A percentile compares a stretch with the other conserved stretches of the same genome.
Evolutionary conservation across 2,888 invertebrate species (phyloP).

Genomic region (Argyresthia goedartella): DNA sequence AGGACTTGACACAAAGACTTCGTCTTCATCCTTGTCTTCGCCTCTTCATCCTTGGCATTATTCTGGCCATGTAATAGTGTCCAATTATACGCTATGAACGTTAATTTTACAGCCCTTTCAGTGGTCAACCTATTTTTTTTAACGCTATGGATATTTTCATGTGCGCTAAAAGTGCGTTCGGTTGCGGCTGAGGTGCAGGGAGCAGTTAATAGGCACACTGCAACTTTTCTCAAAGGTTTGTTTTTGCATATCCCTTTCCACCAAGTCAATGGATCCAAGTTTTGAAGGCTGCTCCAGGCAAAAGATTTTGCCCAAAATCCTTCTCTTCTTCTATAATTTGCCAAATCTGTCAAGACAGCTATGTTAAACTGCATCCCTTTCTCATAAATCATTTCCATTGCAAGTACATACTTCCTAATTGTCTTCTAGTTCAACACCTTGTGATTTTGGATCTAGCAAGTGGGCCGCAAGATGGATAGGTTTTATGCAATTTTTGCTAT

Average conservation of each 20-base stretch:
- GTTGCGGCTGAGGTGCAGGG: constrained; percentile 15
- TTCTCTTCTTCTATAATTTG: constrained; percentile 14
- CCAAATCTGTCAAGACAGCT: constrained; percentile 13
- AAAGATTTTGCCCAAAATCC: constrained; percentile 14
- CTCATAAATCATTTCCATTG: constrained; percentile 7
- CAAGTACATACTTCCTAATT: not conserved
- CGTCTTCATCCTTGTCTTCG: not conserved
- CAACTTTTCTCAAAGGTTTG: constrained; percentile 13
- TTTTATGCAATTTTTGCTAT: constrained; percentile 3
- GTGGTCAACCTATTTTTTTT: constrained; percentile 16
- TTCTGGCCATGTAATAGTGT: constrained; percentile 6
- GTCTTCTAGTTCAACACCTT: not conserved
- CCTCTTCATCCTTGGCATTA: not conserved
- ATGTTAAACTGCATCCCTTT: constrained; percentile 12
- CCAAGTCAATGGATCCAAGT: constrained; percentile 8
- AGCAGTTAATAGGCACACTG: constrained; percentile 15
- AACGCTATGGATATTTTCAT: constrained; percentile 12
- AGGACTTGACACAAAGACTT: too few species aligned
- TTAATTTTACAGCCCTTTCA: constrained; percentile 10
- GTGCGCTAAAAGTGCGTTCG: constrained; percentile 14
- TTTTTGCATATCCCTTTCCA: constrained; percentile 6
- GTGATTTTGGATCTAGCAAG: constrained; percentile 14
- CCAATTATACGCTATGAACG: constrained; percentile 9
- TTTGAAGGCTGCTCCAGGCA: constrained; percentile 11
- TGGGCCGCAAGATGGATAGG: constrained; percentile 14